Evolutionary conservation across 2,888 invertebrate species (phyloP).

Genomic region (Acrobasis suavella): DNA sequence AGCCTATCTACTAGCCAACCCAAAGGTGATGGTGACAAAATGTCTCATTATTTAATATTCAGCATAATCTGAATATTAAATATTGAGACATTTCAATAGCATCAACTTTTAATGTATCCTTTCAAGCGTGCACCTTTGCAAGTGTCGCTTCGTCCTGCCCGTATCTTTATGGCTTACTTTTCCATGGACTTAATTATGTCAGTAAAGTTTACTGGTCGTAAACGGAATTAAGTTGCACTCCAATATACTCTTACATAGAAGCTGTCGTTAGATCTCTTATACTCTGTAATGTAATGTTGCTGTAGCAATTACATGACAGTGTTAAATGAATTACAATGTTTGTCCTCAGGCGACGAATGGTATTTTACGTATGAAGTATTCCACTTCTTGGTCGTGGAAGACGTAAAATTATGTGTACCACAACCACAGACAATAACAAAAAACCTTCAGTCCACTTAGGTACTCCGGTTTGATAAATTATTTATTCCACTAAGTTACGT

Average conservation of each 20-base stretch:
- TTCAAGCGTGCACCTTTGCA: not conserved
- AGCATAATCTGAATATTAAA: slow-evolving; percentile 28
- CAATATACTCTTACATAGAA: not conserved
- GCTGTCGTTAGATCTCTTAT: not conserved
- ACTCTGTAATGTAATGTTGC: not conserved
- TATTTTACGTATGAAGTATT: too few species aligned
- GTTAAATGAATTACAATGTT: not conserved
- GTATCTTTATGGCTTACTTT: slow-evolving; percentile 17
- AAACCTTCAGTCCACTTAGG: too few species aligned
- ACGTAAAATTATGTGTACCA: too few species aligned
- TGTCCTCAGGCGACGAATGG: too few species aligned
- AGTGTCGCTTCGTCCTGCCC: not conserved
- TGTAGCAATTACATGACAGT: not conserved
- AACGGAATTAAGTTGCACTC: slow-evolving; percentile 18
- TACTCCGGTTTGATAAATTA: too few species aligned
- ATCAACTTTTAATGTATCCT: not conserved
- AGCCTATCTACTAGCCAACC: too few species aligned
- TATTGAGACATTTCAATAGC: slow-evolving; percentile 8
- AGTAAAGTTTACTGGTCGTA: slow-evolving; percentile 19
- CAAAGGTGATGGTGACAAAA: not conserved
- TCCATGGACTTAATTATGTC: slow-evolving; percentile 20
- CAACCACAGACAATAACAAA: too few species aligned
- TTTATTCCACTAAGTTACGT: too few species aligned
- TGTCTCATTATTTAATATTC: not conserved
- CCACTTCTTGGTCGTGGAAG: too few species aligned